Conservation (phyloP, 2,888 invertebrate species). For the Noctua janthe region DNA sequence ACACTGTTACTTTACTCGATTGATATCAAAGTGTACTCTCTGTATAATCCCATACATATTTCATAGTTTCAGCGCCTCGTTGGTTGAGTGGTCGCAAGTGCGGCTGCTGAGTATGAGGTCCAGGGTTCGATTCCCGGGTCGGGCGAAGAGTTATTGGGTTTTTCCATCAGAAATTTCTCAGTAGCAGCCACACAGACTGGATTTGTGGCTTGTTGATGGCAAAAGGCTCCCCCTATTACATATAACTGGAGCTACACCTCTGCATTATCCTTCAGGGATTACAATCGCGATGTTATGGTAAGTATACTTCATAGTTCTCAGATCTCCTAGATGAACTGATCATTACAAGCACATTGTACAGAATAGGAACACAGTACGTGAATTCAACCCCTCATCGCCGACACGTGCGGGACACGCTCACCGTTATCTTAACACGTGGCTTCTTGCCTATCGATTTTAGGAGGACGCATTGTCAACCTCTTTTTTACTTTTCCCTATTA, state of each 20-base stretch:
- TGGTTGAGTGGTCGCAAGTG: neutral
- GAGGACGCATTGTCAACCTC: slow-evolving; percentile 26
- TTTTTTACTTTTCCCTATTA: slow-evolving; percentile 5
- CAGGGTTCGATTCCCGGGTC: neutral
- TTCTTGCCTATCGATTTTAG: slow-evolving; percentile 60
- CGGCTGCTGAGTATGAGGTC: neutral
- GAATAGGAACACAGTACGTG: slow-evolving; percentile 20
- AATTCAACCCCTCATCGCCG: slow-evolving; percentile 55
- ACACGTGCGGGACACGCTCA: slow-evolving; percentile 72
- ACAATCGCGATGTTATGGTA: neutral
- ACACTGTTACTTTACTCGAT: neutral
- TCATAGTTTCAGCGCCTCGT: neutral
- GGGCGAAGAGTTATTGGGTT: neutral
- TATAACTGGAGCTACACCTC: neutral
- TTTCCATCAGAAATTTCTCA: neutral
- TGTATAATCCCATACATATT: neutral
- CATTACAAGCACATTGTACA: slow-evolving; percentile 48
- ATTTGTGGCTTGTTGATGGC: neutral
- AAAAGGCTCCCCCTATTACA: neutral
- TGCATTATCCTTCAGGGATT: neutral
- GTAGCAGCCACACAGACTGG: neutral
- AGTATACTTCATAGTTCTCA: neutral
- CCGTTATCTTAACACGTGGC: slow-evolving; percentile 72
- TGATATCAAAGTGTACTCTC: neutral
- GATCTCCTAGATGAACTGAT: slow-evolving; percentile 18